phyloP scores from a whole-genome alignment of 2,113 vertebrate species.

The Brevimyrus niger region DNA sequence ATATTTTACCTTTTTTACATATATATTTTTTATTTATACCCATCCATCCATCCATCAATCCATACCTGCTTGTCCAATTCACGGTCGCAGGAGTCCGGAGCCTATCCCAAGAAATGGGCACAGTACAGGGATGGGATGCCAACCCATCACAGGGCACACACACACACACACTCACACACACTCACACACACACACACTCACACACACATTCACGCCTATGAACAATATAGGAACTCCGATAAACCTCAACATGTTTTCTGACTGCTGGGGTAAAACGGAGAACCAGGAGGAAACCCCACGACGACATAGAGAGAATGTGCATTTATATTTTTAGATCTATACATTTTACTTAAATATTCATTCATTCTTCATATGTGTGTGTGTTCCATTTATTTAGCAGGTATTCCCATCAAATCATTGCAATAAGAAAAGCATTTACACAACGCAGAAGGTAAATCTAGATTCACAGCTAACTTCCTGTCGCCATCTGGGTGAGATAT shows the following conservation, averaged over 20 bases:
- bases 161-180: too few species aligned
- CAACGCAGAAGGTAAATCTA: neutral
- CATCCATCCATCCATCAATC: neutral
- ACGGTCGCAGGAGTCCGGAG: neutral
- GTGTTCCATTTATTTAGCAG: neutral
- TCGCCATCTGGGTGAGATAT: neutral
- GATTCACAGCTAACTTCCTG: neutral
- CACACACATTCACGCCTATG: neutral
- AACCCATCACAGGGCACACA: neutral
- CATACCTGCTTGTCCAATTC: neutral
- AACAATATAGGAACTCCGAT: neutral
- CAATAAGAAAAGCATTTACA: neutral
- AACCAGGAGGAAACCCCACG: neutral
- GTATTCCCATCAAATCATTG: neutral
- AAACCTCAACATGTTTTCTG: neutral
- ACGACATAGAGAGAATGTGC: neutral
- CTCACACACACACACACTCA: neutral
- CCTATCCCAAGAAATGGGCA: neutral
- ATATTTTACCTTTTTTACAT: neutral
- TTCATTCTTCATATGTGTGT: neutral
- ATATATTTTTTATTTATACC: neutral
- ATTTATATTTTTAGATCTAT: neutral
- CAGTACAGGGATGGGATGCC: neutral
- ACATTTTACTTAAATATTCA: neutral
- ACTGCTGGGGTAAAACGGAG: neutral